These are phyloP conservation scores for Scyliorhinus canicula DNA, from an alignment of 2,797 vertebrate genomes.

Conservation along the genomic window DNA sequence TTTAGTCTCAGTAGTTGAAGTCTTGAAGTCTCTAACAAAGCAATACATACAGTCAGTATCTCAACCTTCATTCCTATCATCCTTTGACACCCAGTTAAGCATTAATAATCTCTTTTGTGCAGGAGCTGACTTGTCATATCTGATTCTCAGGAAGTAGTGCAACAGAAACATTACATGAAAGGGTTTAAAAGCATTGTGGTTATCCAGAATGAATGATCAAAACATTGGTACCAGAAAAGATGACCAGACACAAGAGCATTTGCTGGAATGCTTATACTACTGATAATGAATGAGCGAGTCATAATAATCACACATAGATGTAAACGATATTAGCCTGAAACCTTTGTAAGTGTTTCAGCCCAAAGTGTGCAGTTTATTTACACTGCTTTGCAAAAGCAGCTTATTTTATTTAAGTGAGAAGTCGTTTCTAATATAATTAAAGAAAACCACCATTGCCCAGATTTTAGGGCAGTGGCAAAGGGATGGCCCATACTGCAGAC, in stretches of 20 bases:
- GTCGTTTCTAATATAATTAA: not conserved
- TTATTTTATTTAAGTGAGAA: not conserved
- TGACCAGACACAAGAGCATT: not conserved
- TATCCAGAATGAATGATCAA: not conserved
- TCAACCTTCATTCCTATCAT: conserved; percentile 5
- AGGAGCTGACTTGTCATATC: not conserved
- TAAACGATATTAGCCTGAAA: not conserved
- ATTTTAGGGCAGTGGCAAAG: not conserved
- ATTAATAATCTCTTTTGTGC: conserved; percentile 12
- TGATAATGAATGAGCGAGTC: not conserved
- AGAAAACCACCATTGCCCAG: not conserved
- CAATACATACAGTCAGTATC: not conserved
- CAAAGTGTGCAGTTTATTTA: not conserved
- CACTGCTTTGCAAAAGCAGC: too few species aligned
- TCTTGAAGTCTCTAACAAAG: conserved; percentile 30
- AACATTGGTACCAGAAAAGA: not conserved
- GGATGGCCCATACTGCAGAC: not conserved
- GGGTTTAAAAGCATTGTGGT: not conserved
- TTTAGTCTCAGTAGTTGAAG: not conserved
- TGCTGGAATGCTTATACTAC: not conserved
- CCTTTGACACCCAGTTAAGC: conserved; percentile 24
- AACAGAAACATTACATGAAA: not conserved
- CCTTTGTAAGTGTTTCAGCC: not conserved
- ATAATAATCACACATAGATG: not conserved
- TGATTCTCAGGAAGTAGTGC: not conserved